Conservation (phyloP, 2,113 vertebrate genomes). For the Rhinolophus ferrumequinum region DNA sequence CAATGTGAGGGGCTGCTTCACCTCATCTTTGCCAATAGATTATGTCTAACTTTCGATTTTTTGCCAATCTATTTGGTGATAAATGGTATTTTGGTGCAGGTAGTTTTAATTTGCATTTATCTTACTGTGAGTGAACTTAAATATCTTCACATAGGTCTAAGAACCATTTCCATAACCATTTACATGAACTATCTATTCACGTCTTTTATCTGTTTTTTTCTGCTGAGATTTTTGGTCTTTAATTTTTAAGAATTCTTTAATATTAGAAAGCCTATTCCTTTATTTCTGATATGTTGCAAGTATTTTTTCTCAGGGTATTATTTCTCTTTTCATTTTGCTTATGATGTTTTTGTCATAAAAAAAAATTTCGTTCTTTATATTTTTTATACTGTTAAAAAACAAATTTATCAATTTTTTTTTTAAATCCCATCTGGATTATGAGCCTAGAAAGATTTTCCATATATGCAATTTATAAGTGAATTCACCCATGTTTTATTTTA, state of each 20-base stretch:
- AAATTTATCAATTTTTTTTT: background rate
- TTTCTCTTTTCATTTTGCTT: background rate
- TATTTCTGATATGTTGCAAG: background rate
- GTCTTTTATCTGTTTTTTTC: background rate
- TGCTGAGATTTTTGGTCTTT: background rate
- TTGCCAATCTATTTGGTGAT: background rate
- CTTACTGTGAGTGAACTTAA: background rate
- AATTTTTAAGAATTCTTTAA: background rate
- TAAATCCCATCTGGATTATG: background rate
- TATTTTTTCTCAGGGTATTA: background rate
- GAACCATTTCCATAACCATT: background rate
- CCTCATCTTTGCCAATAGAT: background rate
- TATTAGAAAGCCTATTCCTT: background rate
- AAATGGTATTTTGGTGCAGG: background rate
- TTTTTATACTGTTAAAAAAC: background rate
- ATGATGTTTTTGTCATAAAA: background rate
- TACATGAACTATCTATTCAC: background rate
- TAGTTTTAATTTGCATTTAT: background rate
- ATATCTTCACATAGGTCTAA: background rate
- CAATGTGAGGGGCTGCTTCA: background rate
- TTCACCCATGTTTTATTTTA: background rate
- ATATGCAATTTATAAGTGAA: background rate
- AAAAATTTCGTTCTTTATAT: background rate
- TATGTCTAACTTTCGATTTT: background rate
- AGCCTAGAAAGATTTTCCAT: background rate